phyloP scores from a whole-genome alignment of 2,113 vertebrate genomes.

The Eudorcas thomsonii region DNA sequence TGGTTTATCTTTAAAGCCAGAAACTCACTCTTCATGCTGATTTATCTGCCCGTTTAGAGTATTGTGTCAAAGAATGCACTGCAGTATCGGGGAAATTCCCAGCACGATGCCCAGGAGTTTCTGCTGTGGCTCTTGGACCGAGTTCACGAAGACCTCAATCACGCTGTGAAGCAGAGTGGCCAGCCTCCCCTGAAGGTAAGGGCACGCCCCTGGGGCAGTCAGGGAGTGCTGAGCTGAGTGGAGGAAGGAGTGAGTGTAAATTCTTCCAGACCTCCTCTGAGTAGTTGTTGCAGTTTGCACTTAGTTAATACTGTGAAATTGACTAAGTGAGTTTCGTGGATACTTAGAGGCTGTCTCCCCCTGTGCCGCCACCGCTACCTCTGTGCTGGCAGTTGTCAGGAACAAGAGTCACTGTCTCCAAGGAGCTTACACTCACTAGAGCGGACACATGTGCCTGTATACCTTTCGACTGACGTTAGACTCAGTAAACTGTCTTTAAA shows the following conservation, averaged over 20 bases:
- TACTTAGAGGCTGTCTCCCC: neutral
- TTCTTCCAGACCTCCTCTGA: neutral
- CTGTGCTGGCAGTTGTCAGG: neutral
- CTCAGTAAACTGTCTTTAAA: neutral
- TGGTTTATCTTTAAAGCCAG: neutral
- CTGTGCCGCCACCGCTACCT: fast-evolving
- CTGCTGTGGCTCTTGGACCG: slow-evolving; percentile 97
- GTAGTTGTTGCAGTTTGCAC: neutral
- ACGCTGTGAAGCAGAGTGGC: slow-evolving; percentile 82
- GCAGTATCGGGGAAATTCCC: slow-evolving; percentile 95
- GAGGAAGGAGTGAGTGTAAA: neutral
- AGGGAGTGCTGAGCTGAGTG: fast-evolving
- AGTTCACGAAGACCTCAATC: slow-evolving; percentile 96
- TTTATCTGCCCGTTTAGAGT: slow-evolving; percentile 78
- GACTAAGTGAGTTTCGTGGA: neutral
- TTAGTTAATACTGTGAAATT: neutral
- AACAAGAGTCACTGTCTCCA: neutral
- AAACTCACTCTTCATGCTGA: neutral
- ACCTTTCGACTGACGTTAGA: neutral
- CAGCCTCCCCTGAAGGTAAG: slow-evolving; percentile 89
- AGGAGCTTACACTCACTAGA: neutral
- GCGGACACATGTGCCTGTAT: neutral
- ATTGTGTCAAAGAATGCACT: slow-evolving; percentile 94
- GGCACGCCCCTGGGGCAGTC: fast-evolving
- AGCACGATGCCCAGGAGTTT: slow-evolving; percentile 99